Percentiles rank a stretch among this genome's conserved stretches.
Conservation (phyloP, 2,888 invertebrate genomes). For the Agonum fuliginosum region DNA sequence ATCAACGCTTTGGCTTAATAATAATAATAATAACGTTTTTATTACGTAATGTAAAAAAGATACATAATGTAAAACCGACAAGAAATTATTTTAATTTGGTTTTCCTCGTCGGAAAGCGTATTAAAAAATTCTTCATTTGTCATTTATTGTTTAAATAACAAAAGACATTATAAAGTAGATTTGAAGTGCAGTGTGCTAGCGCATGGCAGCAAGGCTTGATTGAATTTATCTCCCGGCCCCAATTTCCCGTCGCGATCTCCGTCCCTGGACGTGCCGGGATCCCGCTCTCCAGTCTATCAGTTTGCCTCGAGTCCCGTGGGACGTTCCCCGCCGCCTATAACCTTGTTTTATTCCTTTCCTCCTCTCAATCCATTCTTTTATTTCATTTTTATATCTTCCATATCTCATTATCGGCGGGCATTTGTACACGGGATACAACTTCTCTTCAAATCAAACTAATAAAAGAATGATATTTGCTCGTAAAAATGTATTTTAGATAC, state of each 20-base stretch:
- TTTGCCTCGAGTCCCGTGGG: conserved; percentile 62
- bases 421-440: conserved; percentile 50
- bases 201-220: conserved; percentile 1
- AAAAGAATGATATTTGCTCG: conserved; percentile 56
- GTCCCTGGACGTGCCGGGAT: conserved; percentile 61
- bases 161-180: too few species aligned
- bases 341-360: conserved; percentile 66
- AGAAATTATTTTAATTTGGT: too few species aligned
- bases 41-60: too few species aligned
- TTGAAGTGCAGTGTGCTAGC: neutral
- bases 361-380: conserved; percentile 66
- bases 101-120: too few species aligned
- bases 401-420: conserved; percentile 66
- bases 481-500: conserved; percentile 57
- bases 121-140: too few species aligned
- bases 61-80: too few species aligned
- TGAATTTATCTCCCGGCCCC: conserved; percentile 24
- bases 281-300: conserved; percentile 61
- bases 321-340: conserved; percentile 64
- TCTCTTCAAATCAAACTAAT: conserved; percentile 56
- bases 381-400: conserved; percentile 67
- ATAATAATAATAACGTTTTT: too few species aligned
- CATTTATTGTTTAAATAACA: too few species aligned
- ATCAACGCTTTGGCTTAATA: too few species aligned
- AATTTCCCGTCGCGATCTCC: conserved; percentile 46